Base-by-base conservation (phyloP, 1,140 invertebrate species). In the Pseudomyrmex cubaensis region DNA sequence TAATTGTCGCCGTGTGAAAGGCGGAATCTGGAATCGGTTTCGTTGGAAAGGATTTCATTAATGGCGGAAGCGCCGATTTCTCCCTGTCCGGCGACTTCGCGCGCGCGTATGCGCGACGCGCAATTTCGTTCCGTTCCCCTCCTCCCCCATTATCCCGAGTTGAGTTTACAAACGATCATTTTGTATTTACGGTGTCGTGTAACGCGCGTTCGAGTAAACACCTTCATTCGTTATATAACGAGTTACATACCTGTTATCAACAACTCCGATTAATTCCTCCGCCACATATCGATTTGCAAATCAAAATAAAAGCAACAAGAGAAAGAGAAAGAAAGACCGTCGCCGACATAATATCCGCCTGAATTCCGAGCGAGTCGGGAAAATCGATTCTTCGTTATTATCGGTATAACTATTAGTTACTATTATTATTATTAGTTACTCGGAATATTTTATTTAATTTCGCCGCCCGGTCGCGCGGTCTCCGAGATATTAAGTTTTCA, bases 41-140 rank as follows among this genome's bases (percentile, higher is more conserved):
- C 20, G 25, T 9, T 80, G 83, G 54, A 61, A 76, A 62, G 80
- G 63, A 84, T 78, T 35, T 35, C 62, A 54, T 62, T 69, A 82
- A 63, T 57, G 25, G 22, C 50, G 54, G 22, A 56, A 20, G 52
- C 56, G 20, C 59, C 46, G 70, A 52, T 76, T 82, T 82, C 82
- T 84, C 70, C 44, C 75, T 82, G 12, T 35, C 9, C 25, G 54
- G 1, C 20, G 46, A 64, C 74, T 66, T 9, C 52, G 25, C 64
- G 35, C 5, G 35, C 35, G n/a, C 7, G n/a, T 17, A 17, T 48
- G 44, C 15, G 44, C 22, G 67, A 50, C 17, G 62, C 44, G 50
- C 46, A 67, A 46, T 87, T 70, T 87, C 61, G 35, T 87, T 87
- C 82, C 48, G 35, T 87, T 87, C 85, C 48, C 52, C 70, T 57